Evolutionary conservation across 2,797 vertebrate genomes (phyloP).

Genomic region (Neopelma chrysocephalum): DNA sequence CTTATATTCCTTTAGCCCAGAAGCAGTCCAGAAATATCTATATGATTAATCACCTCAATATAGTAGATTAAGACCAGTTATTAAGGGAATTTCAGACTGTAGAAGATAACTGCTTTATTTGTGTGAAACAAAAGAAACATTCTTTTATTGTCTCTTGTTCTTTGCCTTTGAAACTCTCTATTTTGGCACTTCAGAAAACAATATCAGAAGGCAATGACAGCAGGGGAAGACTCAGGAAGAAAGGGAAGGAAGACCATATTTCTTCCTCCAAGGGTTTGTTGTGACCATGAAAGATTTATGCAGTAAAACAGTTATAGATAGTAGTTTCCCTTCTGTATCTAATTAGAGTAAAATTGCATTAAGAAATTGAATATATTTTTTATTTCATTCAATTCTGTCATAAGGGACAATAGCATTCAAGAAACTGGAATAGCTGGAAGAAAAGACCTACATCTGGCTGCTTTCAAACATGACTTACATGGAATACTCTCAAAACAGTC

Average conservation of each 20-base stretch:
- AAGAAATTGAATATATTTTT: conserved; percentile 1
- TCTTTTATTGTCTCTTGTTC: background rate
- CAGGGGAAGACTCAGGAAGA: background rate
- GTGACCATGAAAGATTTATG: conserved; percentile 35
- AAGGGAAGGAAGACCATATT: background rate
- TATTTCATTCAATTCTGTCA: background rate
- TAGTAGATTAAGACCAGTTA: background rate
- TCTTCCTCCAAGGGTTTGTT: background rate
- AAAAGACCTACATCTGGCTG: background rate
- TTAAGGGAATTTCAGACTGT: background rate
- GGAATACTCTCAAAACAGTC: background rate
- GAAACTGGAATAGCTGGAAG: background rate
- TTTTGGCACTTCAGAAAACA: background rate
- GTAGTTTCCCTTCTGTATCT: background rate
- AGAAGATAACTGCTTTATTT: background rate
- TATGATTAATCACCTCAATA: background rate
- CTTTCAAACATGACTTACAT: background rate
- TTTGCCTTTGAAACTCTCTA: background rate
- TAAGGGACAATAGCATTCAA: background rate
- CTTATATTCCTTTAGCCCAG: background rate
- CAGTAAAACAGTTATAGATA: background rate
- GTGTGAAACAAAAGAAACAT: background rate
- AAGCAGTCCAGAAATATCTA: background rate
- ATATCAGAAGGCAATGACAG: conserved; percentile 13
- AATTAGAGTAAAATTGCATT: conserved; percentile 28